Base-by-base conservation (phyloP, 2,797 vertebrate species). In the Xenentodon cancila region DNA sequence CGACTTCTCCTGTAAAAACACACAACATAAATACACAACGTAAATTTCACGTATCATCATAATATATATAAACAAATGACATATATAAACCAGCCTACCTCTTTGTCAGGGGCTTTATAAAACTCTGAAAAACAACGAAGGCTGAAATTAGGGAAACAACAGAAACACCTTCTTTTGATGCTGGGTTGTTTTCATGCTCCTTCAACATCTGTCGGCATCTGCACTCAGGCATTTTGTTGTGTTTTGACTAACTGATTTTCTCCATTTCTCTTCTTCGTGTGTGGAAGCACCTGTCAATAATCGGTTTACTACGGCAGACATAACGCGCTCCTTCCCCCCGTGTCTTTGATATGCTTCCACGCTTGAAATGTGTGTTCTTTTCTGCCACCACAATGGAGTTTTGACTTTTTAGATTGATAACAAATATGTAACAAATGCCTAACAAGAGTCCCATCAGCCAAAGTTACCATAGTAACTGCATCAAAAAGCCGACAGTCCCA, bases 81-180 rank as follows among this genome's bases (percentile, higher is more conserved):
- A 53, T 59, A 5, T 4, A 54, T 25, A 64, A 12, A 57, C 27
- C 30, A 16, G 7, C 87, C 75, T 84, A 96, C 95, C 92, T 94
- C 85, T 56, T 77, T 77, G 60, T 95, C 93, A 54, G 93, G 92
- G 75, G 92, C 82, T 77, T 93, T 93, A 22, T 93, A 95, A 63
- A 94, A 84, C 77, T 92, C 96, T 96, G 64, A 64, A 76, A 60
- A 74, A 55, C 9, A 84, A 56, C 0, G n/a, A 75, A 40, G 65
- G 15, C 4, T 20, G 34, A 8, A 71, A 61, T 82, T 46, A 75
- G 55, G 5, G 17, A 49, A 8, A 17, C 3, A 52, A 21, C 5
- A 48, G 9, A 54, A 34, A 17, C 5, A 37, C 46, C 18, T 37
- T 37, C 2, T 32, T 32, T 32, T 37, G 9, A 37, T 37, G 12